Conservation (phyloP, 35 echinoderm and acorn worm species). For the Acanthaster planci region DNA sequence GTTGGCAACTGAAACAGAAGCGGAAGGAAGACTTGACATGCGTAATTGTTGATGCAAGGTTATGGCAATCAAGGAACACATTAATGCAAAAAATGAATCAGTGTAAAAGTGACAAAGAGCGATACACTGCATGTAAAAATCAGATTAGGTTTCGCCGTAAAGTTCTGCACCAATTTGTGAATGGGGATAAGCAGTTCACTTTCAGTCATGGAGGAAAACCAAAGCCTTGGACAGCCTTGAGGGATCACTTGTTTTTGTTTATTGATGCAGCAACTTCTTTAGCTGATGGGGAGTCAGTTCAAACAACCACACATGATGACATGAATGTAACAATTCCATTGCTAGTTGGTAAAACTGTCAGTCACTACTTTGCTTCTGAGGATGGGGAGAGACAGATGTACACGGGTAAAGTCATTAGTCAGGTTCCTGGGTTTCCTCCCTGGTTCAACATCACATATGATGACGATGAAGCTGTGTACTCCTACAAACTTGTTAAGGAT, state of each 20-base stretch:
- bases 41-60: too few relatives aligned
- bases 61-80: too few relatives aligned
- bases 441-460: conserved; percentile 55
- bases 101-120: too few relatives aligned
- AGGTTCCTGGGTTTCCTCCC: conserved; percentile 45
- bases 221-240: too few relatives aligned
- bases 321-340: neutral
- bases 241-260: neutral
- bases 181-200: too few relatives aligned
- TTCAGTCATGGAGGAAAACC: too few relatives aligned
- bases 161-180: too few relatives aligned
- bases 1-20: too few relatives aligned
- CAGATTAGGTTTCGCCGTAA: too few relatives aligned
- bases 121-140: too few relatives aligned
- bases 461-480: conserved; percentile 43
- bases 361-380: neutral
- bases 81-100: too few relatives aligned
- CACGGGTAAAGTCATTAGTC: conserved; percentile 36
- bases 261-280: neutral
- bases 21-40: too few relatives aligned
- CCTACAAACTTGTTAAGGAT: conserved; percentile 47
- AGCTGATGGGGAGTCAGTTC: neutral
- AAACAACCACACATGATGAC: neutral
- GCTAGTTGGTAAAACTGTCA: neutral
- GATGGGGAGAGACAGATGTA: neutral